phyloP scores from a whole-genome alignment of 2,888 invertebrate species.

The Stenodema calcarata region DNA sequence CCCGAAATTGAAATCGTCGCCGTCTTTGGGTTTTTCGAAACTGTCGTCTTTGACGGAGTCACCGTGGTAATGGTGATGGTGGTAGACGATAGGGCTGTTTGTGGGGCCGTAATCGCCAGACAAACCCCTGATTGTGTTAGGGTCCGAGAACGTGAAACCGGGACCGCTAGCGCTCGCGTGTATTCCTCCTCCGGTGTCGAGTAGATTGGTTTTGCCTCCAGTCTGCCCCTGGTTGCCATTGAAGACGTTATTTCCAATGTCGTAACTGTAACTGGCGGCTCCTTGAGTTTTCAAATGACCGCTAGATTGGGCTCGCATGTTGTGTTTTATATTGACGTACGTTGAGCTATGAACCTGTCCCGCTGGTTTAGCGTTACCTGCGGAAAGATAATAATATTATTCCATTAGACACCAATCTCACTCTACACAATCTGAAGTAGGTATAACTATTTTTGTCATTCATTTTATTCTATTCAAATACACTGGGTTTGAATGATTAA shows the following conservation, averaged over 20 bases:
- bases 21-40: neutral
- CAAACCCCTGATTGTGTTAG: neutral
- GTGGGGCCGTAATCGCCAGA: too few species aligned
- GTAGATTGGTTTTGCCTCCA: neutral
- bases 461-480: too few species aligned
- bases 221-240: neutral
- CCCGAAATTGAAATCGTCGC: neutral
- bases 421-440: neutral
- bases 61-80: constrained; percentile 17
- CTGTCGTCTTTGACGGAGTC: neutral
- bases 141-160: constrained; percentile 1
- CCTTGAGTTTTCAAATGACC: neutral
- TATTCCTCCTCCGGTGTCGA: neutral
- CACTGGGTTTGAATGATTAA: too few species aligned
- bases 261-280: constrained; percentile 6
- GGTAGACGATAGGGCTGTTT: neutral
- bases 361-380: neutral
- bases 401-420: neutral
- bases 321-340: constrained; percentile 19
- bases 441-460: too few species aligned
- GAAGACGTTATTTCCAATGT: neutral
- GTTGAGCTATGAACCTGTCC: constrained; percentile 4
- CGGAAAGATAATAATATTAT: neutral
- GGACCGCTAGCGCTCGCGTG: constrained; percentile 18
- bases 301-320: neutral